A percentile compares a stretch with the other conserved stretches of the same genome.
phyloP scores from a whole-genome alignment of 2,113 vertebrate genomes.

The Cercocebus atys region DNA sequence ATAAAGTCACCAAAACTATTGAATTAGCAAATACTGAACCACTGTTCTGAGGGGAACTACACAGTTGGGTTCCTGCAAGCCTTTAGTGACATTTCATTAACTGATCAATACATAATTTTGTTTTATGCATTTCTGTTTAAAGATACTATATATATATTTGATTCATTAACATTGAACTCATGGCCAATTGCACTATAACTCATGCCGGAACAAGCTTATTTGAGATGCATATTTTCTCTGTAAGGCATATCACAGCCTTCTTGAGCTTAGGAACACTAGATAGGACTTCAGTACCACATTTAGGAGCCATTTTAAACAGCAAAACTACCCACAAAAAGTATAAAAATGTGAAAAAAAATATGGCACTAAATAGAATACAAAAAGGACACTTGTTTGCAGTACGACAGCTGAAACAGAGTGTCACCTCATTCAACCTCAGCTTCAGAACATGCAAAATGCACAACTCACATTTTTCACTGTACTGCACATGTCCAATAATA shows the following conservation, averaged over 20 bases:
- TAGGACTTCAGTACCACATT: neutral
- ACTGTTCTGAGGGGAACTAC: neutral
- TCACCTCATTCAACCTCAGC: neutral
- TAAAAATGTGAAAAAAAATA: neutral
- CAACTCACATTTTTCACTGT: neutral
- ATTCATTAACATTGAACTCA: neutral
- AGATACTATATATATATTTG: neutral
- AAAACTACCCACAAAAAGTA: neutral
- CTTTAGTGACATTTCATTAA: neutral
- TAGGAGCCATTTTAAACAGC: neutral
- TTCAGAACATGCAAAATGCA: neutral
- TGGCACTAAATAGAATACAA: neutral
- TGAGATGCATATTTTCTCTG: neutral
- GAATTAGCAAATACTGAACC: neutral
- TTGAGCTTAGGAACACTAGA: neutral
- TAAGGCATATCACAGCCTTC: neutral
- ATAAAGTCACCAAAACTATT: neutral
- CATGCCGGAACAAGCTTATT: neutral
- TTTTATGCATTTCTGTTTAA: conserved; percentile 24
- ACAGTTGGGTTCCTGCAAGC: neutral
- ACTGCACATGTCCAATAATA: neutral
- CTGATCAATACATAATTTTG: neutral
- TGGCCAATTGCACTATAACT: neutral
- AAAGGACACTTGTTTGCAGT: neutral
- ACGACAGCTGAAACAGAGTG: neutral